Evolutionary conservation across 2,113 vertebrate genomes (phyloP).

Genomic region (Heteronetta atricapilla): DNA sequence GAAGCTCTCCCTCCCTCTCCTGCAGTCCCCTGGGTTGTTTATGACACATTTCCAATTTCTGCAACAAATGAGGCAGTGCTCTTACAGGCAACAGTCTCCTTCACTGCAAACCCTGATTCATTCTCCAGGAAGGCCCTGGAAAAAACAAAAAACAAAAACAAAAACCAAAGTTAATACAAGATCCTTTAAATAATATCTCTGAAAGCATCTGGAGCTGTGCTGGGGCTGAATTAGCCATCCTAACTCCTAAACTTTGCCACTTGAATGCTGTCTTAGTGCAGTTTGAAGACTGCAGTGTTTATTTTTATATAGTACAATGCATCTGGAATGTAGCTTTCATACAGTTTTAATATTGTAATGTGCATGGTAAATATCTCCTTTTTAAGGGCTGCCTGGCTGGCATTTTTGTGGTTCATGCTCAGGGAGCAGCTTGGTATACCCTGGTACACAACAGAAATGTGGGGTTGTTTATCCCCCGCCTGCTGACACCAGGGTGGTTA

Average conservation of each 20-base stretch:
- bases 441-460: neutral
- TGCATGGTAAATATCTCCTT: neutral
- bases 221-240: neutral
- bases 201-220: neutral
- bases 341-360: neutral
- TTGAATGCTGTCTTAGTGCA: neutral
- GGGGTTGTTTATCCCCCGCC: neutral
- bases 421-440: neutral
- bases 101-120: neutral
- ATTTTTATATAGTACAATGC: neutral
- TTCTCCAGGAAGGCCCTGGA: neutral
- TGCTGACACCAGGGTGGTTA: neutral
- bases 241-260: neutral
- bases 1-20: neutral
- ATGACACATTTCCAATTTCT: neutral
- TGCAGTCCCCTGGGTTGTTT: constrained; percentile 7
- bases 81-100: neutral
- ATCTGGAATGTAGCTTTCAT: neutral
- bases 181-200: neutral
- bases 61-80: neutral
- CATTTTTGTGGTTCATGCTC: neutral
- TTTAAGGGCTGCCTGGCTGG: neutral
- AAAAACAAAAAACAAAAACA: neutral
- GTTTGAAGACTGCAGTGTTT: neutral
- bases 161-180: neutral